These are phyloP conservation scores for Eupleurogrammus muticus DNA, from an alignment of 2,797 vertebrate species.

Conservation along the genomic window DNA sequence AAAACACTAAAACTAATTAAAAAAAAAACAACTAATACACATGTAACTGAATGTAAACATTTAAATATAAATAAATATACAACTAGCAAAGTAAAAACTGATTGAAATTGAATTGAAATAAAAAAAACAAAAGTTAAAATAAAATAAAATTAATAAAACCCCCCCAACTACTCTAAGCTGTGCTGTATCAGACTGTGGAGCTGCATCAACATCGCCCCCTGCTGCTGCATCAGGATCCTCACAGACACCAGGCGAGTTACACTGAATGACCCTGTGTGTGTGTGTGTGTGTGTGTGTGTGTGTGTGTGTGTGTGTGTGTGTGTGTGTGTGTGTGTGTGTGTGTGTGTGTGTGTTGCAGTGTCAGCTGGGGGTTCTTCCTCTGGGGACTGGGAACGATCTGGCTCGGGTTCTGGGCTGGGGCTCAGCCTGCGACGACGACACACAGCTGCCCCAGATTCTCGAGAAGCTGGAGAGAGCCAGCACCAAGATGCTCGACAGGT, in stretches of 20 bases:
- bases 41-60: no score
- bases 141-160: no score
- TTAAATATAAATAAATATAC: no score
- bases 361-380: constrained; percentile 94
- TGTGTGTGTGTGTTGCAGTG: constrained; percentile 83
- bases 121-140: no score
- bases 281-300: neutral
- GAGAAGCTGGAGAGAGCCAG: constrained; percentile 97
- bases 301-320: neutral
- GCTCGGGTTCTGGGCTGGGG: constrained; percentile 97
- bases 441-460: constrained; percentile 95
- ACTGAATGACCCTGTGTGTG: neutral
- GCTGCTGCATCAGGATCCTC: neutral
- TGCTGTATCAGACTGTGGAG: neutral
- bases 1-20: no score
- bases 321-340: no score
- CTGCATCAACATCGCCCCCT: neutral
- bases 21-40: no score
- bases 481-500: constrained; percentile 98
- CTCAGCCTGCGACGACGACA: constrained; percentile 95
- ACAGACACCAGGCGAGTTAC: no score
- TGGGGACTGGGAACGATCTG: constrained; percentile 96
- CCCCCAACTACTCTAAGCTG: no score
- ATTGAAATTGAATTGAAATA: no score
- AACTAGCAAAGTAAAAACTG: no score